A percentile compares a stretch with the other conserved stretches of the same genome.
Conservation (phyloP, 2,113 vertebrate species). For the Trematomus loennbergii region DNA sequence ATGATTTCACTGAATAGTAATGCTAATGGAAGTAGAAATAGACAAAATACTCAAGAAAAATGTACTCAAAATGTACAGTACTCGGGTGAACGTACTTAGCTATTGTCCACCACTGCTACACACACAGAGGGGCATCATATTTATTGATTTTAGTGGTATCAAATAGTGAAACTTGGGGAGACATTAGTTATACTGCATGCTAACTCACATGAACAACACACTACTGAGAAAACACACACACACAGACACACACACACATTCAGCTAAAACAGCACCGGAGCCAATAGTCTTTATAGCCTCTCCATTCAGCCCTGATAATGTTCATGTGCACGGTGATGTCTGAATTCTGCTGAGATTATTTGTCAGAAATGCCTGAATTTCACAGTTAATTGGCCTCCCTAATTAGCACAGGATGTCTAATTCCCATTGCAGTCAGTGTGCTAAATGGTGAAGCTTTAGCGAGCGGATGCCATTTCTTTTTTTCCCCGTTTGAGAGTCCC, state of each 20-base stretch:
- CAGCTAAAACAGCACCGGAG: conserved; percentile 16
- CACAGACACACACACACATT: conserved; percentile 6
- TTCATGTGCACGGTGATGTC: conserved; percentile 63
- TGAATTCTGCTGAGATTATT: conserved; percentile 81
- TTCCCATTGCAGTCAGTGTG: conserved; percentile 80
- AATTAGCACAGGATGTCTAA: conserved; percentile 85
- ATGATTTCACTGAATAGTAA: no score
- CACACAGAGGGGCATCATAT: not conserved
- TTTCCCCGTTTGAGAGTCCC: conserved; percentile 63
- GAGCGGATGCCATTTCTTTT: conserved; percentile 72
- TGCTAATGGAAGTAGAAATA: no score
- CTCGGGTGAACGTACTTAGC: no score
- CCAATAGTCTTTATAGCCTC: conserved; percentile 45
- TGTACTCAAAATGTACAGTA: no score
- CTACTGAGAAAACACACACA: not conserved
- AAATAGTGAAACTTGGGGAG: not conserved
- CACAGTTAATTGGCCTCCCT: conserved; percentile 83
- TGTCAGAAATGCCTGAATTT: conserved; percentile 77
- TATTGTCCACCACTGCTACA: no score
- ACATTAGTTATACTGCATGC: conserved; percentile 12
- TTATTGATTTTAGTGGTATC: not conserved
- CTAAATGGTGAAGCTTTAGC: conserved; percentile 80
- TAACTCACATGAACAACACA: conserved; percentile 16
- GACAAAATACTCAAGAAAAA: no score
- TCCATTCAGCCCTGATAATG: conserved; percentile 59